These are phyloP conservation scores for Dicerorhinus sumatrensis DNA, from an alignment of 2,113 vertebrate species.

Conservation along the genomic window DNA sequence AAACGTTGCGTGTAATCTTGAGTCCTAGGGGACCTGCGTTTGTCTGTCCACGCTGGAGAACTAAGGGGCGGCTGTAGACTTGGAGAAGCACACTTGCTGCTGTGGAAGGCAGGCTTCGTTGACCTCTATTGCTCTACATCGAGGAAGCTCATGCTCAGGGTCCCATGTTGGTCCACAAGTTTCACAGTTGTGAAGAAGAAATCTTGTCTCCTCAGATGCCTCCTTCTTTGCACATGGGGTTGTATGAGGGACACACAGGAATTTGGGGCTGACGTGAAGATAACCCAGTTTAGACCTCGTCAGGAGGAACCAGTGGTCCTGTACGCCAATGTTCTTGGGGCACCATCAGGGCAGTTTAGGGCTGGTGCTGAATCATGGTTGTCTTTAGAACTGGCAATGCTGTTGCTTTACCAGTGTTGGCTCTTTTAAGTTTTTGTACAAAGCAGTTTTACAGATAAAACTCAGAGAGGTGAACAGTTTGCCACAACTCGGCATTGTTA, in stretches of 20 bases:
- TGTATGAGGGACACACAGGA: neutral
- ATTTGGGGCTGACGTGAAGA: neutral
- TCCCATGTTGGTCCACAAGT: neutral
- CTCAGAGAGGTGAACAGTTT: neutral
- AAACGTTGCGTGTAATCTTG: neutral
- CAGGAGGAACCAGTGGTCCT: neutral
- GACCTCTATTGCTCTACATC: neutral
- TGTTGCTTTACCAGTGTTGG: neutral
- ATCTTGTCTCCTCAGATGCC: neutral
- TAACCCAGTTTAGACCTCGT: neutral
- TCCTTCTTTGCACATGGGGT: neutral
- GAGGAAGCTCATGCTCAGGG: neutral
- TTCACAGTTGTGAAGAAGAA: neutral
- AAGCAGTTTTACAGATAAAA: neutral
- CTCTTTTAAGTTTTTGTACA: neutral
- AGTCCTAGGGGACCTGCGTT: neutral
- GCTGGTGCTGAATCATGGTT: neutral
- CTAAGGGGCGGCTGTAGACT: neutral
- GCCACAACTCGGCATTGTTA: neutral
- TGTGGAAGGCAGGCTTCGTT: neutral
- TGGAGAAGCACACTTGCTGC: neutral
- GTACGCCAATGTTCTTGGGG: neutral
- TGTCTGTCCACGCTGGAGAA: neutral
- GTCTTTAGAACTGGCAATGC: neutral
- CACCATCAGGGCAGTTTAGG: neutral